These are phyloP conservation scores for Gobio gobio DNA, from an alignment of 2,113 vertebrate genomes.

Conservation along the genomic window DNA sequence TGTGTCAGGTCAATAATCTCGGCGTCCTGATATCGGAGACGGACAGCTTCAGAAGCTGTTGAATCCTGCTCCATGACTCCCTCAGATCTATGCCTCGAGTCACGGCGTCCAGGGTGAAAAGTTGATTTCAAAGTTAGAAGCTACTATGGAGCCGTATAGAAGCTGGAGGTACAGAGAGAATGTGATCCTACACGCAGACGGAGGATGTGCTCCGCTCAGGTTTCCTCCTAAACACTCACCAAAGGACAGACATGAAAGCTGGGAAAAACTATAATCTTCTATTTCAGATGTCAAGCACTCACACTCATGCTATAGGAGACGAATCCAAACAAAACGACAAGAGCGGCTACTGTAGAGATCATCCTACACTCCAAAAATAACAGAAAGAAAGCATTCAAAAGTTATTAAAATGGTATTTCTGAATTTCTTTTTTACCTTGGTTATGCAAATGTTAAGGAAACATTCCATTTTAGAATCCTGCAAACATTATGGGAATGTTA, in stretches of 20 bases:
- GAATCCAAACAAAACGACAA: neutral
- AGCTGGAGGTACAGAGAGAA: neutral
- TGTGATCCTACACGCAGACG: slow-evolving; percentile 19
- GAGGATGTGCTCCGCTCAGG: neutral
- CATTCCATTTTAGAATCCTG: no score
- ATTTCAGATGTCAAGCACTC: neutral
- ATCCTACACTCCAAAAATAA: neutral
- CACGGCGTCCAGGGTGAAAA: slow-evolving; percentile 10
- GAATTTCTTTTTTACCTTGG: no score
- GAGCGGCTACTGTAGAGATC: neutral
- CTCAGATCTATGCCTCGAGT: slow-evolving; percentile 18
- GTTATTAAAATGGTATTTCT: no score
- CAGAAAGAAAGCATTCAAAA: no score
- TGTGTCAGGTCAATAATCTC: neutral
- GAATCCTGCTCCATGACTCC: neutral
- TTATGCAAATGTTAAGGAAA: no score
- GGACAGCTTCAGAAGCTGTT: neutral
- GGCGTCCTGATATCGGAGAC: neutral
- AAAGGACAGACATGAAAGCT: neutral
- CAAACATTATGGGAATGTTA: no score
- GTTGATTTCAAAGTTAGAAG: slow-evolving; percentile 26
- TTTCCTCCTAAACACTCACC: neutral
- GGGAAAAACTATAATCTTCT: neutral
- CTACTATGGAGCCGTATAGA: neutral
- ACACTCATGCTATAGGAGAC: neutral